phyloP scores from a whole-genome alignment of 2,888 invertebrate species.

The Thymelicus sylvestris region DNA sequence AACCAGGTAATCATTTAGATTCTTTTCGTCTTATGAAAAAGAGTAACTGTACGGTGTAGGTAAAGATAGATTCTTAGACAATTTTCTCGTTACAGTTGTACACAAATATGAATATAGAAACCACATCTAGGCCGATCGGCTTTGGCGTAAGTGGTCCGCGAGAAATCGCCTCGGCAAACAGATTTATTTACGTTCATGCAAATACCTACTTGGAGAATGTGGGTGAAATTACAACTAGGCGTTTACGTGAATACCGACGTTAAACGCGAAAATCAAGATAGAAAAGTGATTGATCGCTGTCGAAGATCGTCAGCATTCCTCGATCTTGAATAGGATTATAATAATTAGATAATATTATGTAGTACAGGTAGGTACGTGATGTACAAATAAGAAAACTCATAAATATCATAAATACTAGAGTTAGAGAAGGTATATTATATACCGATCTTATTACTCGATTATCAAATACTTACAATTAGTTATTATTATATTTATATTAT shows the following conservation, averaged over 20 bases:
- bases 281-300: neutral
- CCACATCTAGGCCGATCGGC: conserved; percentile 64
- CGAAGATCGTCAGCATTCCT: neutral
- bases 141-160: conserved; percentile 48
- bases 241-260: neutral
- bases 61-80: conserved; percentile 21
- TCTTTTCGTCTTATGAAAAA: too few relatives aligned
- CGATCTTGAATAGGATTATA: neutral
- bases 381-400: too few relatives aligned
- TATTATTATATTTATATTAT: too few relatives aligned
- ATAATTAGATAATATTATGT: neutral
- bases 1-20: too few relatives aligned
- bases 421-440: too few relatives aligned
- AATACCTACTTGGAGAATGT: conserved; percentile 61
- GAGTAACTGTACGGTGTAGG: neutral
- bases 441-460: too few relatives aligned
- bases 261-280: neutral
- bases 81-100: conserved; percentile 46
- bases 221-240: conserved; percentile 54
- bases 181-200: conserved; percentile 67
- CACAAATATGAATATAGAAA: conserved; percentile 51
- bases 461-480: too few relatives aligned
- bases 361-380: too few relatives aligned
- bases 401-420: too few relatives aligned
- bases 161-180: conserved; percentile 71